A percentile compares a stretch with the other conserved stretches of the same genome.
These are phyloP conservation scores for Anthrax anthrax DNA, from an alignment of 2,888 invertebrate species.

Conservation along the genomic window DNA sequence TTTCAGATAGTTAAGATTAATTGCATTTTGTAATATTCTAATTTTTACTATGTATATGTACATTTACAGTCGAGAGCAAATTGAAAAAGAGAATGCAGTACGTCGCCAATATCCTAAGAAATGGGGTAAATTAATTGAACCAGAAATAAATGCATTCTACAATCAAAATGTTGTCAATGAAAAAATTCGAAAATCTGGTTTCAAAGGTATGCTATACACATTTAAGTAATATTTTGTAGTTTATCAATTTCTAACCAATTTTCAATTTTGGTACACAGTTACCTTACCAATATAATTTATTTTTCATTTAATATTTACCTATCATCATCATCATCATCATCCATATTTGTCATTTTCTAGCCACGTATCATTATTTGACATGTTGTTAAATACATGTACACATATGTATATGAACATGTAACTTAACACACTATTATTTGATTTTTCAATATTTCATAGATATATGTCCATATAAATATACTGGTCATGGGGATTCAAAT, in stretches of 20 bases:
- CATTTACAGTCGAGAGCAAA: conserved; percentile 32
- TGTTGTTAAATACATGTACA: background rate
- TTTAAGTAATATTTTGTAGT: background rate
- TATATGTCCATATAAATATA: conserved; percentile 17
- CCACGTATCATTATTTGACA: background rate
- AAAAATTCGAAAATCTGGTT: conserved; percentile 5
- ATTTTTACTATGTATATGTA: too few species aligned
- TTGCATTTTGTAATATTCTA: too few species aligned
- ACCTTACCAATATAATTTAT: background rate
- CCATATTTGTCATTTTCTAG: background rate
- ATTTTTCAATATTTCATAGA: background rate
- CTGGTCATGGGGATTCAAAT: conserved; percentile 23
- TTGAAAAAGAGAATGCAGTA: conserved; percentile 23
- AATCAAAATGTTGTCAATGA: conserved; percentile 24
- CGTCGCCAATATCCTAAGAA: conserved; percentile 24
- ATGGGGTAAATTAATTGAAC: conserved; percentile 21
- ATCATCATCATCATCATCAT: too few species aligned
- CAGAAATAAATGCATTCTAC: conserved; percentile 22
- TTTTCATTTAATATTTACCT: background rate
- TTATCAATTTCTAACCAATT: background rate
- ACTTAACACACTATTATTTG: too few species aligned
- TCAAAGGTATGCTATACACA: conserved; percentile 4
- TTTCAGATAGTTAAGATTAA: too few species aligned
- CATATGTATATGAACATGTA: too few species aligned
- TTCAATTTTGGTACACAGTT: background rate